Base-by-base conservation (phyloP, 2,113 vertebrate genomes). In the Sphaerodactylus townsendi region DNA sequence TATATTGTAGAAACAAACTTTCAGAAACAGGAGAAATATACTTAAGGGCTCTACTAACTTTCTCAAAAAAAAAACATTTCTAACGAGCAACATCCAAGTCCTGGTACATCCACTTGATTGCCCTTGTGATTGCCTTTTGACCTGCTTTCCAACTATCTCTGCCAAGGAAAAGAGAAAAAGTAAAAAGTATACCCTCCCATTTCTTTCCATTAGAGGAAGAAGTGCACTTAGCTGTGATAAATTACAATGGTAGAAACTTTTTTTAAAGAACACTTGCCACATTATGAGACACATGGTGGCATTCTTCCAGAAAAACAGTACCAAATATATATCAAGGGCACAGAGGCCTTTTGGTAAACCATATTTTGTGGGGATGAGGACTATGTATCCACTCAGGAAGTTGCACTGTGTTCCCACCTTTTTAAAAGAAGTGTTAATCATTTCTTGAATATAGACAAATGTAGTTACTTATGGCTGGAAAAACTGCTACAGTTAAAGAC, bases 111-210 rank as follows among this genome's bases (percentile, higher is more conserved):
- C 83, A 90, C 53, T 39, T 77, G 30, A 25, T 28, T 84, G 25
- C 21, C 19, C 80, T 73, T 35, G n/a, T 71, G 77, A 69, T 68
- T 82, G 30, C 11, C 70, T 73, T 23, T 56, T 71, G 30, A 3
- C 44, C 56, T 87, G 11, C 50, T 86, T 86, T 90, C 75, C 83
- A 74, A 84, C 79, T 25, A 13, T 79, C 74, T 41, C 70, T 35
- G 21, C 53, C 33, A 5, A 77, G 64, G 0, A 62, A 78, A 83
- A 50, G 37, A 83, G 19, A 73, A 82, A 56, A 5, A 46, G 64
- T 72, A 86, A 50, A 0, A 35, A 35, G 30, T 17, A 37, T 10
- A n/a, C n/a, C n/a, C n/a, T n/a, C n/a, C n/a, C n/a, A 83, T 59
- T 72, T 84, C 17, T 53, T 50, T 30, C 66, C 53, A 59, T 44